Base-by-base conservation (phyloP, 2,888 invertebrate genomes). In the Athalia circularis region DNA sequence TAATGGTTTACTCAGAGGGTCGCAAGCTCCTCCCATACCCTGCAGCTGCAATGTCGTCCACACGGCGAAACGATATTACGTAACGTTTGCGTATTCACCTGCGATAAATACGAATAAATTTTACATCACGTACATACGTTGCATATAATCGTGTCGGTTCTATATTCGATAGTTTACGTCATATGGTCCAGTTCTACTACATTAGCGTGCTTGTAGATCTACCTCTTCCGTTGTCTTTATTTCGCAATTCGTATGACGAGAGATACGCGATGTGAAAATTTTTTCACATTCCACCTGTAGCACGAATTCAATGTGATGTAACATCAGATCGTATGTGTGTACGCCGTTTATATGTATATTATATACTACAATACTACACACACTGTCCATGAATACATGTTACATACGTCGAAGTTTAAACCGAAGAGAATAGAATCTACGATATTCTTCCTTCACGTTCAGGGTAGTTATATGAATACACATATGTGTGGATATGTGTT, bases 231-330 rank as follows among this genome's bases (percentile, higher is more conserved):
- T 45, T 15, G 72, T 72, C 45, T 59, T 59, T 13, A 59, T 59
- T 59, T 45, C 57, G 2, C 59, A 7, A 11, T n/a, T 54, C 54
- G 9, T 7, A 7, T 54, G 72, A 59, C 57, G 52, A n/a, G 57
- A 59, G 72, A 5, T 8, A 75, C 62, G 62, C 43, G 62, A 75
- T n/a, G 50, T 75, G 50, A 50, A 64, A 62, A 62, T 62, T 50
- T 62, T 6, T 50, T 50, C 9, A 75, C 62, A 62, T 62, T 62
- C 50, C 75, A 75, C 48, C 50, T 62, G 50, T 75, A 11, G 47
- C 48, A 48, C 50, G 45, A 59, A 29, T 54, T 43, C 29, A 29
- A 29, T 29, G 29, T 29, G 29, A 29, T 29, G 2, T 29, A 29
- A 29, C 29, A 2, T 29, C 1, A 29, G 29, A 29, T 29, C 29